A percentile compares a stretch with the other conserved stretches of the same genome.
phyloP scores from a whole-genome alignment of 2,888 invertebrate genomes.

The Oscheius sp. region DNA sequence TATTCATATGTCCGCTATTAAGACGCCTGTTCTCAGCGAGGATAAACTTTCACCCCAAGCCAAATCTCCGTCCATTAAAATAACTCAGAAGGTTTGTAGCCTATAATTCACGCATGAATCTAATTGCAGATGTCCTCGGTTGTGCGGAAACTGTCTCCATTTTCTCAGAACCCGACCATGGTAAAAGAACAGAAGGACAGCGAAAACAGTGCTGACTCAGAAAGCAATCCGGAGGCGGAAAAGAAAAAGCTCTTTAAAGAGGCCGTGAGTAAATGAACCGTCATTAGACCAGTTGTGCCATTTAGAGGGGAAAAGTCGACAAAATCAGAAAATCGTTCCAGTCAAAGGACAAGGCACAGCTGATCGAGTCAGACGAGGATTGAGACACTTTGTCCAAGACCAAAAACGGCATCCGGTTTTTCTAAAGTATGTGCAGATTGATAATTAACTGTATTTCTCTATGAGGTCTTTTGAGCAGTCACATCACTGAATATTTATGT shows the following conservation, averaged over 20 bases:
- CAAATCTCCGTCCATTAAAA: conserved; percentile 21
- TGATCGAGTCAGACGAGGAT: conserved; percentile 34
- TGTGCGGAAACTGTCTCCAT: conserved; percentile 36
- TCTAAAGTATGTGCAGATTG: too few relatives aligned
- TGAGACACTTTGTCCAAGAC: not conserved
- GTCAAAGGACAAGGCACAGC: conserved; percentile 30
- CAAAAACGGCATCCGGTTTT: too few relatives aligned
- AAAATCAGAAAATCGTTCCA: conserved; percentile 33
- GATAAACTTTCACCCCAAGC: conserved; percentile 17
- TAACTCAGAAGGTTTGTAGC: conserved; percentile 21
- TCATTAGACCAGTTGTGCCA: not conserved
- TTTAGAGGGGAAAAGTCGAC: conserved; percentile 31
- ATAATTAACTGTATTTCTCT: conserved; percentile 18
- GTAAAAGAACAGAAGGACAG: conserved; percentile 5
- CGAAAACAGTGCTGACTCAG: not conserved
- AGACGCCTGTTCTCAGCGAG: conserved; percentile 26
- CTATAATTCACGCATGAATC: not conserved
- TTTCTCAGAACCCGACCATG: conserved; percentile 2
- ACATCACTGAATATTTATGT: conserved; percentile 1
- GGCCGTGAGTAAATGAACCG: not conserved
- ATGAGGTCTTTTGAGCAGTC: conserved; percentile 18
- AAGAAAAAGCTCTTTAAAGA: conserved; percentile 34
- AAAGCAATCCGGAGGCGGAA: conserved; percentile 2
- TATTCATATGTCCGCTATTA: not conserved
- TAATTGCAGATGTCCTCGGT: conserved; percentile 32